Conservation (phyloP, 2,888 invertebrate genomes). For the Acronicta aceris region DNA sequence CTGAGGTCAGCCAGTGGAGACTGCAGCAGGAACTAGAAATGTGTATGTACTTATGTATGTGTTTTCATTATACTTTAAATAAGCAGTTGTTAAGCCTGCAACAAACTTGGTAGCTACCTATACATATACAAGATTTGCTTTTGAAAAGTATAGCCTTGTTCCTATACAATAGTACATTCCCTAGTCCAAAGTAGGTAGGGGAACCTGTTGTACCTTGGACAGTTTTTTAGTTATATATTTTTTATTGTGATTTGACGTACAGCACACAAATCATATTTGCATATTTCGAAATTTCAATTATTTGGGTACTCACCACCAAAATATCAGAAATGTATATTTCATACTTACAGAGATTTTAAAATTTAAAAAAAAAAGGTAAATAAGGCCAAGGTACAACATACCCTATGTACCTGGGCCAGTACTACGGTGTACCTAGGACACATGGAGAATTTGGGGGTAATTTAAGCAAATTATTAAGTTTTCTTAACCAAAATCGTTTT, state of each 20-base stretch:
- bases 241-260: too few species aligned
- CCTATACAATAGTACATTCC: too few species aligned
- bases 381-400: slow-evolving; percentile 22
- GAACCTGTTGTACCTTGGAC: too few species aligned
- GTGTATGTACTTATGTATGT: slow-evolving; percentile 41
- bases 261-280: too few species aligned
- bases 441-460: slow-evolving; percentile 19
- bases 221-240: too few species aligned
- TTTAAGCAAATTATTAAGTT: slow-evolving; percentile 17
- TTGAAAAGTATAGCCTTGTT: too few species aligned
- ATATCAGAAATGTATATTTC: neutral
- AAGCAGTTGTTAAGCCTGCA: too few species aligned
- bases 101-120: neutral
- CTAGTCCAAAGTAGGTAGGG: too few species aligned
- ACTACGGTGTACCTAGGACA: slow-evolving; percentile 28
- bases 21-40: slow-evolving; percentile 65
- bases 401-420: slow-evolving; percentile 33
- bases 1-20: slow-evolving; percentile 64
- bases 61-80: neutral
- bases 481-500: slow-evolving; percentile 19
- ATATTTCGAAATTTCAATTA: too few species aligned
- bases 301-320: too few species aligned
- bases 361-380: slow-evolving; percentile 18
- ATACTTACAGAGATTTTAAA: slow-evolving; percentile 22
- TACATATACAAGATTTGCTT: too few species aligned